These are phyloP conservation scores for Leptocoma aspasia DNA, from an alignment of 2,113 vertebrate species.

Conservation along the genomic window DNA sequence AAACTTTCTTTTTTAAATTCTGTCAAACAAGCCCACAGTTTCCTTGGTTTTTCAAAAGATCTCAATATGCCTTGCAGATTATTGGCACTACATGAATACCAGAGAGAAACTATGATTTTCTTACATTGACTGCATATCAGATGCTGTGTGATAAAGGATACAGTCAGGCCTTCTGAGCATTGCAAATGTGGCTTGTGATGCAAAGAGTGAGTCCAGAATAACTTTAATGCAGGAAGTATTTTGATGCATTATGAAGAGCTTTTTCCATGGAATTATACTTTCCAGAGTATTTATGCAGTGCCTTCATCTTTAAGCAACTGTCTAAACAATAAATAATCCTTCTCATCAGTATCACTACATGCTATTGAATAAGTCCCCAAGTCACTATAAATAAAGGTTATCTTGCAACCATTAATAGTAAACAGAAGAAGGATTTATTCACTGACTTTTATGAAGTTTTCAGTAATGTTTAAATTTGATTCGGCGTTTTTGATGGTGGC, in stretches of 20 bases:
- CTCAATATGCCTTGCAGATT: neutral
- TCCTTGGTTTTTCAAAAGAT: neutral
- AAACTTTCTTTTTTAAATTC: neutral
- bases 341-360: constrained; percentile 26
- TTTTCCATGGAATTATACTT: neutral
- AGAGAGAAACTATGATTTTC: neutral
- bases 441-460: constrained; percentile 11
- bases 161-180: neutral
- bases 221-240: neutral
- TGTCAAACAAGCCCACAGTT: neutral
- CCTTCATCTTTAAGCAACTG: constrained; percentile 6
- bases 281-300: neutral
- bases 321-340: constrained; percentile 38
- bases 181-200: neutral
- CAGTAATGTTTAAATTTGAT: neutral
- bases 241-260: neutral
- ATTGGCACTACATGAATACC: neutral
- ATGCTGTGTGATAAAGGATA: neutral
- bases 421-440: neutral
- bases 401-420: constrained; percentile 13
- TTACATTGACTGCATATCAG: neutral
- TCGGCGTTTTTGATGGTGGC: neutral
- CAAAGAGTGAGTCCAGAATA: neutral
- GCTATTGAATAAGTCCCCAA: neutral
- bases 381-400: constrained; percentile 17